Conservation (phyloP, 1,140 invertebrate species). For the Druon quercuslanigerum region DNA sequence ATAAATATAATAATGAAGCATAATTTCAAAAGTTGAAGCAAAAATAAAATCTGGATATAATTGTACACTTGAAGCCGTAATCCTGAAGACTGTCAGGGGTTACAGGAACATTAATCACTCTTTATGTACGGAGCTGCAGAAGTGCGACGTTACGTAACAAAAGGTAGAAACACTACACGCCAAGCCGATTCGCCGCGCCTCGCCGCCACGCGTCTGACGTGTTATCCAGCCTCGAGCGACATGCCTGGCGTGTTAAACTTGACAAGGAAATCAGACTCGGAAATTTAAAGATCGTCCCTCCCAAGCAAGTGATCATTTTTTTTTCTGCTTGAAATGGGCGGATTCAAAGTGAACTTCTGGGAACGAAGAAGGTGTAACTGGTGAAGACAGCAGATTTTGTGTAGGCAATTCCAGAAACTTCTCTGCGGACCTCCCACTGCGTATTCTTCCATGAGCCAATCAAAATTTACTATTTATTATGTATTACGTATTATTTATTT, state of each 20-base stretch:
- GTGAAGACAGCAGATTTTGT: background rate
- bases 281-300: slow-evolving; percentile 12
- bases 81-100: background rate
- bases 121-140: background rate
- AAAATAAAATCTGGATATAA: too few species aligned
- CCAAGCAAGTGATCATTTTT: slow-evolving; percentile 6
- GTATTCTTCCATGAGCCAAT: background rate
- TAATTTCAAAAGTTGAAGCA: too few species aligned
- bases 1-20: too few species aligned
- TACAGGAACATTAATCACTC: slow-evolving; percentile 12
- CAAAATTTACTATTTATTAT: background rate
- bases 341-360: background rate
- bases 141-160: slow-evolving; percentile 23
- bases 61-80: too few species aligned
- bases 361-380: background rate
- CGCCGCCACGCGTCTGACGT: slow-evolving; percentile 24
- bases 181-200: too few species aligned
- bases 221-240: slow-evolving; percentile 4
- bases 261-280: slow-evolving; percentile 1
- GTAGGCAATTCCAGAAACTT: slow-evolving; percentile 9
- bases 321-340: background rate
- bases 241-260: slow-evolving; percentile 9
- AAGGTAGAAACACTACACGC: background rate
- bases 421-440: background rate
- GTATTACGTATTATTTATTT: too few species aligned